These are phyloP conservation scores for Drosophila cardini DNA, from an alignment of 1,140 invertebrate genomes.

Conservation along the genomic window DNA sequence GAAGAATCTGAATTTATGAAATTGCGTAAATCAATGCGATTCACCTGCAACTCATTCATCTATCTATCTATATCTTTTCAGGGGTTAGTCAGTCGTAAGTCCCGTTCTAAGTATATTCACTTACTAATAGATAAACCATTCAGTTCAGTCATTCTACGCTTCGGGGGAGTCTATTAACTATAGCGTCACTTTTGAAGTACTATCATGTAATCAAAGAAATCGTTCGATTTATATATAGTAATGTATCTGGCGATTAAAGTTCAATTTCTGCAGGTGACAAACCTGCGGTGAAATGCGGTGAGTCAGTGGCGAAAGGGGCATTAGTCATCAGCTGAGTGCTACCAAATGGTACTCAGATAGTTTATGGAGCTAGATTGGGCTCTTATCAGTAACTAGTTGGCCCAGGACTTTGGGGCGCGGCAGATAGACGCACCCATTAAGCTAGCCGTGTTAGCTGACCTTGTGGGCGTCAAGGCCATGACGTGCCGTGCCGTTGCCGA, in stretches of 20 bases:
- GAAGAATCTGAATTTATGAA: not conserved
- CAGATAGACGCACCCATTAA: constrained; percentile 39
- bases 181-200: constrained; percentile 6
- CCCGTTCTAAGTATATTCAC: constrained; percentile 2
- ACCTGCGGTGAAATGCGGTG: constrained; percentile 12
- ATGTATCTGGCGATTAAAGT: constrained; percentile 30
- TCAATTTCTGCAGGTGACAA: constrained; percentile 13
- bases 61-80: not conserved
- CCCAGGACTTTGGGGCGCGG: constrained; percentile 27
- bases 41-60: constrained; percentile 14
- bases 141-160: constrained; percentile 12
- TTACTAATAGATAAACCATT: constrained; percentile 16
- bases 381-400: constrained; percentile 4
- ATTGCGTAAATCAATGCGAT: constrained; percentile 22
- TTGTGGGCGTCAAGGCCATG: constrained; percentile 42
- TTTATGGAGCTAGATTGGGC: not conserved
- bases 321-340: constrained; percentile 36
- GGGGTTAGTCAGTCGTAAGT: not conserved
- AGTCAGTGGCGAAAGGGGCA: constrained; percentile 24
- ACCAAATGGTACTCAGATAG: constrained; percentile 1
- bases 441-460: constrained; percentile 22
- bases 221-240: not conserved
- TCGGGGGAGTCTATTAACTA: not conserved
- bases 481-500: not conserved
- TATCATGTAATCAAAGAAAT: constrained; percentile 2